phyloP scores from a whole-genome alignment of 2,113 vertebrate genomes.

The Stegastes partitus region DNA sequence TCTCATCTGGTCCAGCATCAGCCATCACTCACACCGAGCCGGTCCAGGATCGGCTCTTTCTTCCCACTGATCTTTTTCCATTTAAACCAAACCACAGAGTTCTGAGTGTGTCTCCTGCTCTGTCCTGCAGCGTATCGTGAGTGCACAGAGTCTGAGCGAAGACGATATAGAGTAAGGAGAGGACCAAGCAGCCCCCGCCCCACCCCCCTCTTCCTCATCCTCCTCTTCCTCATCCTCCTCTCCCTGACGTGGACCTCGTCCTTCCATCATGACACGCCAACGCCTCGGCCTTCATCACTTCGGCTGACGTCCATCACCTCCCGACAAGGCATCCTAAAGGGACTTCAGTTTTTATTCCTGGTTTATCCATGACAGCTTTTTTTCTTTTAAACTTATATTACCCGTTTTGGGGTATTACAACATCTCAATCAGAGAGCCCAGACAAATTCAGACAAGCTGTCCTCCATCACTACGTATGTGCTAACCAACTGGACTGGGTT shows the following conservation, averaged over 20 bases:
- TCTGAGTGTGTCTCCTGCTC: neutral
- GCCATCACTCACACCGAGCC: neutral
- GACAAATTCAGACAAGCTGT: neutral
- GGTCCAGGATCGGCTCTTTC: too few relatives aligned
- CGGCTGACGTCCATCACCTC: slow-evolving; percentile 21
- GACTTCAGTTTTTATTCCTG: slow-evolving; percentile 36
- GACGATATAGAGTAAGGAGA: slow-evolving; percentile 92
- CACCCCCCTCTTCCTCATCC: neutral
- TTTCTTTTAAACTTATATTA: slow-evolving; percentile 39
- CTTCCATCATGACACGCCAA: slow-evolving; percentile 10
- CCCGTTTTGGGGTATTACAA: slow-evolving; percentile 52
- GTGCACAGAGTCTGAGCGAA: slow-evolving; percentile 93
- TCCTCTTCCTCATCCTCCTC: neutral
- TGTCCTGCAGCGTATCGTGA: slow-evolving; percentile 91
- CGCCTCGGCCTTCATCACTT: slow-evolving; percentile 24
- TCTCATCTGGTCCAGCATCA: neutral
- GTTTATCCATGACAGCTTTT: slow-evolving; percentile 8
- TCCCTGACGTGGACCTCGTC: slow-evolving; percentile 9
- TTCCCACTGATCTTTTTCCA: too few relatives aligned
- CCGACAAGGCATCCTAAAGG: slow-evolving; percentile 30
- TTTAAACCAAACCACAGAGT: too few relatives aligned
- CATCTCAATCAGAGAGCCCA: neutral
- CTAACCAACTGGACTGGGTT: neutral
- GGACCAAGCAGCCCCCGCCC: neutral
- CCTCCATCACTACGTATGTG: neutral